These are phyloP conservation scores for Macrosiphum euphorbiae DNA, from an alignment of 2,888 invertebrate genomes.

Conservation along the genomic window DNA sequence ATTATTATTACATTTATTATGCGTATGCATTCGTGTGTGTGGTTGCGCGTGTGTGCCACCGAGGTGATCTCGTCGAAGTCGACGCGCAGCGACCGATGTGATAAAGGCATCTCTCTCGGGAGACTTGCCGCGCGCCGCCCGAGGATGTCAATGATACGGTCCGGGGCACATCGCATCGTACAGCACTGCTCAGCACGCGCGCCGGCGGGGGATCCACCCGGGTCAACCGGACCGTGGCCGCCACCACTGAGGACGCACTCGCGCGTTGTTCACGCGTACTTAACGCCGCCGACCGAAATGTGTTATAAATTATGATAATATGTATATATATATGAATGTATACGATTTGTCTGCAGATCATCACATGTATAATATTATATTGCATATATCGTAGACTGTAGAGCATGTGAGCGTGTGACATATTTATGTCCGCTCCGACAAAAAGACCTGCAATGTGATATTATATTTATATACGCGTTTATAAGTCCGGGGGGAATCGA, in stretches of 20 bases:
- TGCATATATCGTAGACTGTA: background rate
- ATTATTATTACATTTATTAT: background rate
- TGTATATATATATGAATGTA: background rate
- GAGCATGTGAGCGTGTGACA: background rate
- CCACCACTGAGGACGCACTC: constrained; percentile 40
- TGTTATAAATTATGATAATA: background rate
- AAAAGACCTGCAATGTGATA: background rate
- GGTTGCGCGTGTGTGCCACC: background rate
- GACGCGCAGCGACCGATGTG: constrained; percentile 31
- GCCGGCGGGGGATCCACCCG: constrained; percentile 9
- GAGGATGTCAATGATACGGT: constrained; percentile 59
- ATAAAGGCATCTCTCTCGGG: constrained; percentile 60
- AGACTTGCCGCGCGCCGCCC: constrained; percentile 31
- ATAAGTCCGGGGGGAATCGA: constrained; percentile 13
- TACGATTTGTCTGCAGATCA: background rate
- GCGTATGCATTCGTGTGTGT: background rate
- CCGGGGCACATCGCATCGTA: constrained; percentile 38
- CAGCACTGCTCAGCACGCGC: constrained; percentile 35
- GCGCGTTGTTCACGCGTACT: constrained; percentile 58
- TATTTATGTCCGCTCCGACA: background rate
- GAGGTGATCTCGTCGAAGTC: constrained; percentile 43
- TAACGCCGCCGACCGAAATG: constrained; percentile 23
- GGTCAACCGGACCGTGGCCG: constrained; percentile 63
- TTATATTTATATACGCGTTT: background rate
- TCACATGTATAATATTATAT: background rate